Base-by-base conservation (phyloP, 2,888 invertebrate genomes). In the Oscheius myriophilus region DNA sequence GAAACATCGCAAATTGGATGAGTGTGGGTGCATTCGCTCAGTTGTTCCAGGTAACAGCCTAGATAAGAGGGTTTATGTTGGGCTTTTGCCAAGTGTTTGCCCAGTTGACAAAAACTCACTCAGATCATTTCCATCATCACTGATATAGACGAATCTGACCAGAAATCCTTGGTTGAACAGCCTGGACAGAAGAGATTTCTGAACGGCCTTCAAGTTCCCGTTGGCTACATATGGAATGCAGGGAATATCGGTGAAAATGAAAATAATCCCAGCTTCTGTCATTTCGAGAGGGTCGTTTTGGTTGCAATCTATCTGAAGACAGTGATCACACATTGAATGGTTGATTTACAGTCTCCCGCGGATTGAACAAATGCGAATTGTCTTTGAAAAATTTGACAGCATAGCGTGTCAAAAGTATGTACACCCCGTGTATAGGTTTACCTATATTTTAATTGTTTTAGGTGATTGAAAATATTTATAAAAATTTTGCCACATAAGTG, bases 231-330 rank as follows among this genome's bases (percentile, higher is more conserved):
- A 2, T 11, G 41, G 41, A 41, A 7, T n/a, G 39, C 61, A 61
- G 16, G 57, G 26, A 21, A 26, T 33, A 21, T 61, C 61, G n/a
- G 21, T 61, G 33, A 61, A 61, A 4, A 49, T n/a, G 33, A 61
- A 61, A 7, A 61, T 1, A 18, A 61, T 18, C 4, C 49, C 61
- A n/a, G 61, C 46, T 4, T 49, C 49, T 3, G 16, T 33, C 18
- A 3, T 33, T 18, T 46, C 41, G 49, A 61, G 49, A 11, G 61
- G 49, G 1, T 46, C 26, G 1, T 23, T 46, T 16, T 4, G 33
- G 14, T 18, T 61, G 25, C 33, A 46, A n/a, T 26, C 49, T 21
- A 26, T 9, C 61, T 61, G 43, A 46, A 49, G 18, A n/a, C 49
- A 61, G 4, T 42, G 57, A 42, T 42, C 41, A 49, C 33, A 16